Evolutionary conservation across 1,140 invertebrate species (phyloP).

Genomic region (Sesamia nonagrioides): DNA sequence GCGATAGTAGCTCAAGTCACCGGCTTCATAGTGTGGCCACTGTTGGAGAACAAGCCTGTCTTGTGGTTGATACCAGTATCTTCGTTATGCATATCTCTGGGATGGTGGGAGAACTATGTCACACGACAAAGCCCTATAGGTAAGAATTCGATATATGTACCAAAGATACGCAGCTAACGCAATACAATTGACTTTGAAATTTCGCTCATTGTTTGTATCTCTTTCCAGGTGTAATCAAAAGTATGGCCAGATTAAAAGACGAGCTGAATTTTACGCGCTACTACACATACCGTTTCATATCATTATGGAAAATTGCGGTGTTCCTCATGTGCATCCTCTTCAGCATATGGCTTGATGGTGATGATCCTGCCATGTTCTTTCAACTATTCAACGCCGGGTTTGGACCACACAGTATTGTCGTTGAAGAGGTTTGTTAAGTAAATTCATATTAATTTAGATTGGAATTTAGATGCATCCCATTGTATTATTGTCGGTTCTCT

Average conservation of each 20-base stretch:
- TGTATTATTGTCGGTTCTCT: too few relatives aligned
- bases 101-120: conserved; percentile 99
- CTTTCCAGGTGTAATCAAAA: conserved; percentile 91
- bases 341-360: conserved; percentile 92
- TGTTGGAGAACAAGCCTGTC: conserved; percentile 91
- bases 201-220: neutral
- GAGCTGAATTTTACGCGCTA: conserved; percentile 94
- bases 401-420: conserved; percentile 92
- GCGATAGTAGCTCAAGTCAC: conserved; percentile 95
- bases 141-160: conserved; percentile 62
- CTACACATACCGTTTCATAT: conserved; percentile 96
- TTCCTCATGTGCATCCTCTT: conserved; percentile 93
- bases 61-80: conserved; percentile 95
- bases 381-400: conserved; percentile 92
- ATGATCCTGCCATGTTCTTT: conserved; percentile 93
- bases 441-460: neutral
- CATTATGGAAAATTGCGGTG: conserved; percentile 95
- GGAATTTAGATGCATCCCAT: neutral
- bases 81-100: conserved; percentile 94
- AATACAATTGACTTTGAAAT: too few relatives aligned
- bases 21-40: conserved; percentile 96
- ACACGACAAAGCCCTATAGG: conserved; percentile 93
- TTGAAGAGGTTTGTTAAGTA: conserved; percentile 90
- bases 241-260: conserved; percentile 94
- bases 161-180: neutral